These are phyloP conservation scores for Lasioglossum figueresi DNA, from an alignment of 2,888 invertebrate species.

Conservation along the genomic window DNA sequence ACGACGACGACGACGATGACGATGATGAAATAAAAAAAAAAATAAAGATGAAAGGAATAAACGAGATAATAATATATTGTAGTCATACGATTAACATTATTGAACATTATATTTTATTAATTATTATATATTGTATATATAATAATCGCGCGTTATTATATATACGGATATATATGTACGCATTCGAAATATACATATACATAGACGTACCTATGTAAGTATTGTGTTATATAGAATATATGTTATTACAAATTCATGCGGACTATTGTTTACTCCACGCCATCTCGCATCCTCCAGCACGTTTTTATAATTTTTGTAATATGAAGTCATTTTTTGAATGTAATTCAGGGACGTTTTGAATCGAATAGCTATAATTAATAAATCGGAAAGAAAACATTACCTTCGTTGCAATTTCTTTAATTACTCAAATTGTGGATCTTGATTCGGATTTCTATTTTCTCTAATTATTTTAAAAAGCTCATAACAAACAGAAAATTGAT, in stretches of 20 bases:
- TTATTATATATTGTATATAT: conserved; percentile 76
- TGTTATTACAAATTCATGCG: conserved; percentile 69
- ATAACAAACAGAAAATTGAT: no score
- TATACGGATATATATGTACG: conserved; percentile 62
- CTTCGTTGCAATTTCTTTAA: background rate
- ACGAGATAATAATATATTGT: conserved; percentile 79
- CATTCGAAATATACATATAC: conserved; percentile 74
- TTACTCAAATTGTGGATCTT: background rate
- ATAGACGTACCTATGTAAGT: conserved; percentile 76
- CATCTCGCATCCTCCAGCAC: conserved; percentile 20
- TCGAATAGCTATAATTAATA: background rate
- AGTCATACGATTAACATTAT: conserved; percentile 80
- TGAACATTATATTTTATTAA: conserved; percentile 83
- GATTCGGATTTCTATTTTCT: no score
- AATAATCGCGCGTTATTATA: conserved; percentile 53
- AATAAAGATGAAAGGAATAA: conserved; percentile 20
- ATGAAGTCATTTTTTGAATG: background rate
- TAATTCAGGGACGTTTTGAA: background rate
- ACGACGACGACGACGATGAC: conserved; percentile 76
- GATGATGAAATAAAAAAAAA: conserved; percentile 62
- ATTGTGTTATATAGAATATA: conserved; percentile 80
- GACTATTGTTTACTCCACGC: conserved; percentile 36
- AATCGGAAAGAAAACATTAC: background rate
- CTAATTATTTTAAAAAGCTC: no score
- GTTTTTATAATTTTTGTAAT: background rate